These are phyloP conservation scores for Engraulis encrasicolus DNA, from an alignment of 2,113 vertebrate genomes.

Conservation along the genomic window DNA sequence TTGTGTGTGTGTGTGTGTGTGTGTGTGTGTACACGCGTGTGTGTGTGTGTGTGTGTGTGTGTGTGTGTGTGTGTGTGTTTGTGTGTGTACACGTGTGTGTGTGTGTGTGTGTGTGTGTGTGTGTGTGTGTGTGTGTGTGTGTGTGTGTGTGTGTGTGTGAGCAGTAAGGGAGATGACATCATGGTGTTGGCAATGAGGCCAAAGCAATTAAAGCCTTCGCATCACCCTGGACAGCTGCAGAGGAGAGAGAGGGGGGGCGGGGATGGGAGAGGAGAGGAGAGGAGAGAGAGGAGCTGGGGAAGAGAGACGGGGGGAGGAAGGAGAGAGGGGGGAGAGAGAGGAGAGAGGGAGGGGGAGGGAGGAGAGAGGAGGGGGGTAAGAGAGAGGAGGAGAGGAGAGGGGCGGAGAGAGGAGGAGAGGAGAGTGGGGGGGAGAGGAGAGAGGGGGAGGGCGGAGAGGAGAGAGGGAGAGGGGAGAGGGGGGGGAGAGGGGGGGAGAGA, in stretches of 20 bases:
- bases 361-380: not conserved
- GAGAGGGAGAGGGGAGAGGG: not conserved
- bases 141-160: not conserved
- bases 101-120: constrained; percentile 1
- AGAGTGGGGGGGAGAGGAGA: too few relatives aligned
- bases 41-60: not conserved
- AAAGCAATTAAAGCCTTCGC: constrained; percentile 75
- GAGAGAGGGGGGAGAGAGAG: not conserved
- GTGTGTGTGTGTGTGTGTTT: not conserved
- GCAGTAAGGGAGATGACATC: constrained; percentile 59
- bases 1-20: not conserved
- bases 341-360: not conserved
- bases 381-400: too few relatives aligned
- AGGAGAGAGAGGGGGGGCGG: too few relatives aligned
- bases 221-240: constrained; percentile 74
- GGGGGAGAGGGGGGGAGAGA: not conserved
- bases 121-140: not conserved
- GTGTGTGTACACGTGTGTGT: not conserved
- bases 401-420: too few relatives aligned
- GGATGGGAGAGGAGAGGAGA: too few relatives aligned
- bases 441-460: too few relatives aligned
- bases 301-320: too few relatives aligned
- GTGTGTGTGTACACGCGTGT: not conserved
- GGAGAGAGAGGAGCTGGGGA: constrained; percentile 52
- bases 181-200: constrained; percentile 53